Percentiles rank a stretch among this genome's conserved stretches.
Conservation (phyloP, 2,888 invertebrate genomes). For the Helicoverpa assulta region DNA sequence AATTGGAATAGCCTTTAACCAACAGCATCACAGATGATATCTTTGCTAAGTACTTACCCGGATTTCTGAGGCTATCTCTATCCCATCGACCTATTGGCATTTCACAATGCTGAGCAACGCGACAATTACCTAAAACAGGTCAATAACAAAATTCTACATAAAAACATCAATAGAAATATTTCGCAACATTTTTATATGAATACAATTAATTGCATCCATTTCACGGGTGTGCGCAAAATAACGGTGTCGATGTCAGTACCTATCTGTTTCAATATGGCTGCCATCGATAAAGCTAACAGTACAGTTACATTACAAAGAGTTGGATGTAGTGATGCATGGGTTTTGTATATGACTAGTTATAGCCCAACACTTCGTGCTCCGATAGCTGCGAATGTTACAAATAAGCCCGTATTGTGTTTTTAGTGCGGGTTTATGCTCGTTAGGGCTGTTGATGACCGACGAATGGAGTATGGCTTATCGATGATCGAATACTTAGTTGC, state of each 20-base stretch:
- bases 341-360: constrained; percentile 53
- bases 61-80: neutral
- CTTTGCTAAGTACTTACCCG: neutral
- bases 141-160: constrained; percentile 15
- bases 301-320: constrained; percentile 70
- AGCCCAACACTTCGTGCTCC: constrained; percentile 55
- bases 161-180: constrained; percentile 41
- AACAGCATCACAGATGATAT: no score
- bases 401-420: constrained; percentile 51
- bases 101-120: neutral
- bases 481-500: neutral
- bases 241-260: constrained; percentile 78
- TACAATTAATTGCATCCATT: constrained; percentile 73
- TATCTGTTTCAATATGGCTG: constrained; percentile 78
- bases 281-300: constrained; percentile 75
- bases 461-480: neutral
- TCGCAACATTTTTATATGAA: constrained; percentile 51
- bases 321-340: constrained; percentile 54
- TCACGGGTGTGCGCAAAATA: constrained; percentile 79
- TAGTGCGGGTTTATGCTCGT: constrained; percentile 52
- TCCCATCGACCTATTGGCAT: neutral
- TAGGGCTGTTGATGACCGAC: constrained; percentile 33
- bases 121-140: constrained; percentile 11
- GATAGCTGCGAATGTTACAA: constrained; percentile 61
- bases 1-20: no score